Conservation (phyloP, 1,140 invertebrate genomes). For the Bombus waltoni region DNA sequence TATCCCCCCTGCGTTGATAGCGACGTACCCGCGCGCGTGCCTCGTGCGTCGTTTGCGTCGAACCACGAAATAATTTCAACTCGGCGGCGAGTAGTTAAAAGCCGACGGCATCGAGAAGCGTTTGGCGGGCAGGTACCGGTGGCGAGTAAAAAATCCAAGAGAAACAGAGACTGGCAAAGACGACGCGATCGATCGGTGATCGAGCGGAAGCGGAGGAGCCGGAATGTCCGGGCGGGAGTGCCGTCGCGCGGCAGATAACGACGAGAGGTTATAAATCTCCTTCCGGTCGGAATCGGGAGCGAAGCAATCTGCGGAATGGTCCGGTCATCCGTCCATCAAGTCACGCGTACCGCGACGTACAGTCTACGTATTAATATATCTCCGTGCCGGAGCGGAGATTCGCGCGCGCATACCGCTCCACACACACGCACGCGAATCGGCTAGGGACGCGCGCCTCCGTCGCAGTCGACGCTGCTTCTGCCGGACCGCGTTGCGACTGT, state of each 20-base stretch:
- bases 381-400: conserved; percentile 50
- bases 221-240: conserved; percentile 34
- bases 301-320: conserved; percentile 82
- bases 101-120: background rate
- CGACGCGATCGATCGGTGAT: conserved; percentile 62
- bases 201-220: conserved; percentile 38
- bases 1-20: no score
- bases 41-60: background rate
- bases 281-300: conserved; percentile 79
- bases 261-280: conserved; percentile 82
- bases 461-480: background rate
- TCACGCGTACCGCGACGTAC: conserved; percentile 69
- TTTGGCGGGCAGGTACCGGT: no score
- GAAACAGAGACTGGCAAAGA: no score
- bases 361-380: conserved; percentile 71
- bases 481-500: background rate
- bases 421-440: background rate
- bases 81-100: conserved; percentile 1
- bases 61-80: background rate
- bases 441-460: background rate
- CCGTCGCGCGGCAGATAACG: conserved; percentile 75
- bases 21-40: no score
- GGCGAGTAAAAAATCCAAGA: background rate
- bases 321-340: conserved; percentile 82
- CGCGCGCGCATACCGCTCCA: background rate